Base-by-base conservation (phyloP, 2,888 invertebrate genomes). In the Drosophila acutilabella region DNA sequence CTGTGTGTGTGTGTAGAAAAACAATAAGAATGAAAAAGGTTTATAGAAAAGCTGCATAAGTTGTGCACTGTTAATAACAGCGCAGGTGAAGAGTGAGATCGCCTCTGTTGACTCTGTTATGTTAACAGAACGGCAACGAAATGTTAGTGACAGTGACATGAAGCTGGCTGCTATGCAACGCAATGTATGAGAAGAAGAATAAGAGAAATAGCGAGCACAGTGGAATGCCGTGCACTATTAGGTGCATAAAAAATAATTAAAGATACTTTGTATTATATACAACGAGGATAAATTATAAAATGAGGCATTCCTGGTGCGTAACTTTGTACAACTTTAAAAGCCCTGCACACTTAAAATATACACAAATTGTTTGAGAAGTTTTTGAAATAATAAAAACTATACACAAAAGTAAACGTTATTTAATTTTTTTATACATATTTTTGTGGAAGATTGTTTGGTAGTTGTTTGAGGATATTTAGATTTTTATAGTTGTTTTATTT, bases 71-170 rank as follows among this genome's bases (percentile, higher is more conserved):
- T 54, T 30, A 56, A 44, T 30, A 44, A 44, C 44, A 56, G 20
- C 36, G 36, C 13, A 45, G 10, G 44, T 33, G 23, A 51, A 23
- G 13, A 23, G 13, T n/a, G 44, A 11, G 6, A 16, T 18, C 18
- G 42, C 42, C 11, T 30, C 11, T 16, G 33, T 3, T 38, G 40
- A 38, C 16, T 53, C 60, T 50, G 56, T 47, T 64, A 61, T 14
- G 44, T 61, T 42, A 61, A 77, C 70, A 66, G 67, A 65, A 40
- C 53, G 16, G 38, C 50, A 58, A 26, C 48, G 38, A 64, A 64
- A 67, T 81, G 78, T 86, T 82, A 82, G 87, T 86, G 50, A 84
- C 70, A 82, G 58, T 67, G 66, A 66, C 69, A 61, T 50, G 26
- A 78, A 23, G 69, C 78, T 76, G 61, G 5, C 52, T 78, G 75